Conservation (phyloP, 2,797 vertebrate genomes). For the Coranthus polyacanthus region DNA sequence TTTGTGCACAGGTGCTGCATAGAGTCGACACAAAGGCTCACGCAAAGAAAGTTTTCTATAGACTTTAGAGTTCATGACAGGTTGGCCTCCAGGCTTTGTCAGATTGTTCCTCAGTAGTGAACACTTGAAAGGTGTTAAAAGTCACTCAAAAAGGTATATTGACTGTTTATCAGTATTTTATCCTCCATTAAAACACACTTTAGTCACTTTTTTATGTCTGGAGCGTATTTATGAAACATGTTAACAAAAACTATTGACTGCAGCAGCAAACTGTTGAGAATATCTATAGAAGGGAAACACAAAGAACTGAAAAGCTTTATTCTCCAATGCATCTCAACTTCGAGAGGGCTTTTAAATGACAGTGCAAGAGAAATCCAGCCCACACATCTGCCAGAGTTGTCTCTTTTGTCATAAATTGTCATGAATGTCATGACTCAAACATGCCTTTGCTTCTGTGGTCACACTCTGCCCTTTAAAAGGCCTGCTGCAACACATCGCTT, state of each 20-base stretch:
- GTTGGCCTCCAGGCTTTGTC: constrained; percentile 1
- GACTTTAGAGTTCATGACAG: neutral
- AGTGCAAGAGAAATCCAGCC: constrained; percentile 9
- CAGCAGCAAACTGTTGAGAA: neutral
- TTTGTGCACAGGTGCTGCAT: neutral
- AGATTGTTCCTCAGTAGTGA: neutral
- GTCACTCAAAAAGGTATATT: too few species aligned
- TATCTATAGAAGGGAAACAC: neutral
- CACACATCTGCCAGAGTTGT: constrained; percentile 4
- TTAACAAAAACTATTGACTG: neutral
- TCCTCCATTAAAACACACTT: too few species aligned
- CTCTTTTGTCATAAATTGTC: constrained; percentile 45
- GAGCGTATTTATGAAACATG: too few species aligned
- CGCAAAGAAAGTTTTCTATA: neutral
- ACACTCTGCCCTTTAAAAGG: constrained; percentile 69
- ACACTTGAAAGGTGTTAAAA: neutral
- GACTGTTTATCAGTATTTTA: too few species aligned
- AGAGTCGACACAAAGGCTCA: neutral
- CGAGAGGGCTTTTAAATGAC: constrained; percentile 34
- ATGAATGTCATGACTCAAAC: constrained; percentile 65
- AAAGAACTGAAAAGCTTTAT: neutral
- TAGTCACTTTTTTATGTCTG: too few species aligned
- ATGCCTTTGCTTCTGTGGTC: constrained; percentile 52
- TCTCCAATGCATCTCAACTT: constrained; percentile 4
- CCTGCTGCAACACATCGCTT: constrained; percentile 38